These are phyloP conservation scores for Enteromius viviparus DNA, from an alignment of 2,797 vertebrate species.

Conservation along the genomic window DNA sequence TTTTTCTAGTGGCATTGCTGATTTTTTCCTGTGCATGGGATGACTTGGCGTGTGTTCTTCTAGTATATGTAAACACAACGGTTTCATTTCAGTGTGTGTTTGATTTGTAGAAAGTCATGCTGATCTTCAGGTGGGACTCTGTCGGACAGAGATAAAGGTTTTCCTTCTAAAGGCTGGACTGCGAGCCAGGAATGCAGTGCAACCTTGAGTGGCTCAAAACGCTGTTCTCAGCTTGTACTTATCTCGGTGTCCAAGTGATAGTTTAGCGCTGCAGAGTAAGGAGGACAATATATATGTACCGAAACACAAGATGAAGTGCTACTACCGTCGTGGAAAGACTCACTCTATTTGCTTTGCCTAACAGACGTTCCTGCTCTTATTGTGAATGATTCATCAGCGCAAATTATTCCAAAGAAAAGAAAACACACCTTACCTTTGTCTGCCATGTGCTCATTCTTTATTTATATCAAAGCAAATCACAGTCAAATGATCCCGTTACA, in stretches of 20 bases:
- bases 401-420: constrained; percentile 18
- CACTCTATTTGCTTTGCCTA: neutral
- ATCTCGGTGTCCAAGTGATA: constrained; percentile 78
- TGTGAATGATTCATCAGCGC: constrained; percentile 21
- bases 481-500: constrained; percentile 93
- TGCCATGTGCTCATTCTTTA: constrained; percentile 81
- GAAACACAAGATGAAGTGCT: constrained; percentile 67
- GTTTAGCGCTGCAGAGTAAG: constrained; percentile 78
- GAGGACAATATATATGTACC: constrained; percentile 71
- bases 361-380: constrained; percentile 13
- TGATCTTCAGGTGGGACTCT: constrained; percentile 69
- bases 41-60: neutral
- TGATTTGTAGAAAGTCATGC: constrained; percentile 35
- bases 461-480: constrained; percentile 88
- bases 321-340: constrained; percentile 5
- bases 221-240: constrained; percentile 82
- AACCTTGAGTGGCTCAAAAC: constrained; percentile 91
- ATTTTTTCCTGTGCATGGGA: too few species aligned
- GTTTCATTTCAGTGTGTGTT: constrained; percentile 20
- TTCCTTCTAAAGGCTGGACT: constrained; percentile 28
- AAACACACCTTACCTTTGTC: constrained; percentile 47
- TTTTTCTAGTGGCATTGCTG: too few species aligned
- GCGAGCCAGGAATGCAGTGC: constrained; percentile 83
- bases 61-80: constrained; percentile 12
- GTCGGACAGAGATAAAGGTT: constrained; percentile 71